Evolutionary conservation across 2,113 vertebrate species (phyloP).

Genomic region (Mohoua ochrocephala): DNA sequence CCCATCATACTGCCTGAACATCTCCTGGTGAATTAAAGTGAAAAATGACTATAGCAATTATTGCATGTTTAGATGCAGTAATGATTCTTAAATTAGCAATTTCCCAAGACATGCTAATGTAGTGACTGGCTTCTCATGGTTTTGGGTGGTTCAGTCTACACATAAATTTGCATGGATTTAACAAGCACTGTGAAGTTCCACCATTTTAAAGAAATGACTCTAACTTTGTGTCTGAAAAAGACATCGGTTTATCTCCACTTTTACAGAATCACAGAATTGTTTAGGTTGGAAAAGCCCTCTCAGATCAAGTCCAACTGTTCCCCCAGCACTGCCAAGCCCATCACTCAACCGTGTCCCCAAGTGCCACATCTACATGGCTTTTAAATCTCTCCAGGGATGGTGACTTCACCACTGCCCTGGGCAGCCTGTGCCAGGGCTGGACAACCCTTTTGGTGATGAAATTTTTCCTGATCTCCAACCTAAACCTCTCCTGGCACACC

Average conservation of each 20-base stretch:
- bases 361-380: not conserved
- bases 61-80: slow-evolving; percentile 49
- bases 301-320: not conserved
- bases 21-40: slow-evolving; percentile 40
- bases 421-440: not conserved
- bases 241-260: not conserved
- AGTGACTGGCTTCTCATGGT: not conserved
- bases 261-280: not conserved
- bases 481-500: not conserved
- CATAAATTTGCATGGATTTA: not conserved
- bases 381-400: not conserved
- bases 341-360: not conserved
- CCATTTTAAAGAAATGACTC: not conserved
- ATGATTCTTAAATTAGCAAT: slow-evolving; percentile 27
- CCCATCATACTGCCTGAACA: slow-evolving; percentile 35
- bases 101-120: slow-evolving; percentile 4
- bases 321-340: not conserved
- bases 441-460: not conserved
- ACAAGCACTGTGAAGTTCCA: not conserved
- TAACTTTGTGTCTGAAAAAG: not conserved
- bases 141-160: not conserved
- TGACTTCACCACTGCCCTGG: not conserved
- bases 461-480: not conserved
- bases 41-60: slow-evolving; percentile 49
- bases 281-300: not conserved